Evolutionary conservation across 2,797 vertebrate species (phyloP).

Genomic region (Enteromius afrohamiltoni): DNA sequence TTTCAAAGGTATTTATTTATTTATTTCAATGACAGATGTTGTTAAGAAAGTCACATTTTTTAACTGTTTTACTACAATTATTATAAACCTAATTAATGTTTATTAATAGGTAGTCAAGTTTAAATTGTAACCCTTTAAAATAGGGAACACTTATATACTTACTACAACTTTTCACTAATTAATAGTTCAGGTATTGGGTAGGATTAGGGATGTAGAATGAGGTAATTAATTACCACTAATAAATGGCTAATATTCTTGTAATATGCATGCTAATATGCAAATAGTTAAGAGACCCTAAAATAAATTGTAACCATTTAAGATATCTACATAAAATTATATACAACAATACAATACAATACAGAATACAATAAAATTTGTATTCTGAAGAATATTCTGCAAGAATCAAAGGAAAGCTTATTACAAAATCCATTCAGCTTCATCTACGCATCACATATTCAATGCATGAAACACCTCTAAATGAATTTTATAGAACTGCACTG

Average conservation of each 20-base stretch:
- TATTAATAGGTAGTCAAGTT: no score
- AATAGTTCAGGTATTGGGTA: no score
- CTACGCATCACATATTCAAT: constrained; percentile 5
- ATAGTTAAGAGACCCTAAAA: no score
- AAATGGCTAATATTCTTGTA: no score
- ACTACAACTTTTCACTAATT: no score
- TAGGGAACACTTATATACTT: no score
- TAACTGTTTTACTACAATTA: not conserved
- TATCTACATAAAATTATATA: not conserved
- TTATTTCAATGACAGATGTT: not conserved
- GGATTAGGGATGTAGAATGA: no score
- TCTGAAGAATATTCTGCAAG: not conserved
- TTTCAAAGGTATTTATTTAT: not conserved
- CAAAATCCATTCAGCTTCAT: not conserved
- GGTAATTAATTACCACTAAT: no score
- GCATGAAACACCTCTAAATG: constrained; percentile 62
- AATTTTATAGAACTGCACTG: constrained; percentile 60
- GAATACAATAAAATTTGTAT: not conserved
- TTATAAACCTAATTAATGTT: not conserved
- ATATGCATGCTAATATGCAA: no score
- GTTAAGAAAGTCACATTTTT: not conserved
- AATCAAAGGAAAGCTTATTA: not conserved
- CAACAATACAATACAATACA: no score
- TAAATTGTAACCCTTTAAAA: no score
- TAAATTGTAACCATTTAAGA: not conserved